These are phyloP conservation scores for Operophtera brumata DNA, from an alignment of 2,888 invertebrate genomes.

Conservation along the genomic window DNA sequence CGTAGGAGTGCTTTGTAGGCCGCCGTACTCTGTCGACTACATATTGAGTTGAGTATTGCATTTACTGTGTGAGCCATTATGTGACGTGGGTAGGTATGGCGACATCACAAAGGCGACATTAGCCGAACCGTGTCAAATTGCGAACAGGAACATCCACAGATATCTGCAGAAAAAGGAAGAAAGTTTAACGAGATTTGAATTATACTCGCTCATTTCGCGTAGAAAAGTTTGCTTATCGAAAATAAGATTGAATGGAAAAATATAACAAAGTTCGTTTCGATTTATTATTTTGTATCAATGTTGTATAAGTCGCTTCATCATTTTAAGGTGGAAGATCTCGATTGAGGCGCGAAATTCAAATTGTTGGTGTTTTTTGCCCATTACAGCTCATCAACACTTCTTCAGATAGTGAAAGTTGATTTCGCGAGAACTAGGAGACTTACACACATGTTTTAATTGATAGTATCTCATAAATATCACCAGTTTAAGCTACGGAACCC, in stretches of 20 bases:
- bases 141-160: conserved; percentile 20
- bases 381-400: no score
- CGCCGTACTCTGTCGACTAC: conserved; percentile 31
- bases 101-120: conserved; percentile 38
- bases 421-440: no score
- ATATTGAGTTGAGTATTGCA: conserved; percentile 44
- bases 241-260: conserved; percentile 38
- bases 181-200: conserved; percentile 33
- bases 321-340: conserved; percentile 26
- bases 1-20: conserved; percentile 55
- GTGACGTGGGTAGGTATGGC: conserved; percentile 6
- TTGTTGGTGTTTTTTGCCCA: no score
- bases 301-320: conserved; percentile 13
- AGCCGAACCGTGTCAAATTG: conserved; percentile 25
- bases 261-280: conserved; percentile 44
- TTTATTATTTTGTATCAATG: conserved; percentile 49
- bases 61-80: conserved; percentile 19
- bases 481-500: no score
- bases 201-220: conserved; percentile 36
- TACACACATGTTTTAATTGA: no score
- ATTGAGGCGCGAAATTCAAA: no score
- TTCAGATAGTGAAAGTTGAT: no score
- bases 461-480: no score
- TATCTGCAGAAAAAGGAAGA: conserved; percentile 10
- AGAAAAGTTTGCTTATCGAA: conserved; percentile 41